Conservation (phyloP, 2,797 vertebrate species). For the Hoplostethus mediterraneus region DNA sequence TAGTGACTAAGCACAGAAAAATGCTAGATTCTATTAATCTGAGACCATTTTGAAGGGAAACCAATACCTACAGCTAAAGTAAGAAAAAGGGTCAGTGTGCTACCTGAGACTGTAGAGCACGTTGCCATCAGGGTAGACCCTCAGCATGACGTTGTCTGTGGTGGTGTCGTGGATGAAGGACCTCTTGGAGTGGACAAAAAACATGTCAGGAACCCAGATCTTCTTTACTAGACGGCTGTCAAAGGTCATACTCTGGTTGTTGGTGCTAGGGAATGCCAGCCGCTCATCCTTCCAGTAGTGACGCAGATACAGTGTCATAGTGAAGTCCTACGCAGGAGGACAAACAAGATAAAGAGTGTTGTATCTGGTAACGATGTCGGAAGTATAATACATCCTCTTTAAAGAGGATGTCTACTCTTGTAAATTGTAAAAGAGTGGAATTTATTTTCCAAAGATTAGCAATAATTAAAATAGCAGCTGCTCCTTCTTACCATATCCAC, state of each 20-base stretch:
- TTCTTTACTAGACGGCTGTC: slow-evolving; percentile 97
- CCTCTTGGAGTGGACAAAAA: slow-evolving; percentile 98
- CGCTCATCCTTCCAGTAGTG: slow-evolving; percentile 99
- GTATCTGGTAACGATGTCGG: neutral
- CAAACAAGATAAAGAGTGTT: neutral
- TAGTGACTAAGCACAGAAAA: too few species aligned
- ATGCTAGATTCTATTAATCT: too few species aligned
- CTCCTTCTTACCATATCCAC: slow-evolving; percentile 93
- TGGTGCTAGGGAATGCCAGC: slow-evolving; percentile 94
- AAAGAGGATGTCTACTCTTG: neutral
- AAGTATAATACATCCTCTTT: too few species aligned
- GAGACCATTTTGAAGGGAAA: too few species aligned
- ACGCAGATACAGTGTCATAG: slow-evolving; percentile 96
- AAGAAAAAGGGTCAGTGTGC: slow-evolving; percentile 2
- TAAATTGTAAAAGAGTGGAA: neutral
- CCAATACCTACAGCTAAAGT: neutral
- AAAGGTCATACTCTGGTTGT: slow-evolving; percentile 99
- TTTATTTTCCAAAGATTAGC: neutral
- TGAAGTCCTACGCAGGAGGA: slow-evolving; percentile 89
- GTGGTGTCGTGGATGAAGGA: slow-evolving; percentile 99
- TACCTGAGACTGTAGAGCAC: slow-evolving; percentile 99
- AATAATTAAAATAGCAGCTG: neutral
- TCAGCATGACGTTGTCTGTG: slow-evolving; percentile 97
- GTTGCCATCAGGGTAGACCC: slow-evolving; percentile 95
- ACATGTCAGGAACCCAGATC: slow-evolving; percentile 99